A percentile compares a stretch with the other conserved stretches of the same genome.
phyloP scores from a whole-genome alignment of 1,140 invertebrate genomes.

The Chymomyza costata region DNA sequence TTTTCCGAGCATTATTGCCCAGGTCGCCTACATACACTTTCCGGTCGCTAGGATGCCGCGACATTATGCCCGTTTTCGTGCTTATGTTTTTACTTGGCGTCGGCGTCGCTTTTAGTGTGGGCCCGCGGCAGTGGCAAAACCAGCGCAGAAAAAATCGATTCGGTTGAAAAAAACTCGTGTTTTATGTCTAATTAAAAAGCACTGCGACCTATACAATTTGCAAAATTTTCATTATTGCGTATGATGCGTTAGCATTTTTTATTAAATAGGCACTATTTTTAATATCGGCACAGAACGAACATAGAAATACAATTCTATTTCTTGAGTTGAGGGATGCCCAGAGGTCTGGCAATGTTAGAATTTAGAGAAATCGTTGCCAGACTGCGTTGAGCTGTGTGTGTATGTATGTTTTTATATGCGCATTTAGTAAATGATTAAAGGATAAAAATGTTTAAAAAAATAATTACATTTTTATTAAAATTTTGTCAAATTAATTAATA shows the following conservation, averaged over 20 bases:
- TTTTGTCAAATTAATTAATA: too few species aligned
- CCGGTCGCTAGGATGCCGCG: constrained; percentile 88
- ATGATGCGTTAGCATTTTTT: constrained; percentile 4
- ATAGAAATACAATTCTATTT: too few species aligned
- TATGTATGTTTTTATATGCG: too few species aligned
- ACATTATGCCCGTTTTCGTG: too few species aligned
- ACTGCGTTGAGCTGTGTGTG: too few species aligned
- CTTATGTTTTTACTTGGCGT: constrained; percentile 41
- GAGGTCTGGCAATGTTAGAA: too few species aligned
- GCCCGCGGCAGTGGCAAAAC: constrained; percentile 46
- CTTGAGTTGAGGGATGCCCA: too few species aligned
- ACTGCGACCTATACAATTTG: constrained; percentile 12
- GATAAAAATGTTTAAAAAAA: too few species aligned
- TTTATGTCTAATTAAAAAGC: constrained; percentile 18
- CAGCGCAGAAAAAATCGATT: constrained; percentile 63
- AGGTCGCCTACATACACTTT: constrained; percentile 98
- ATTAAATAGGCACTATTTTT: constrained; percentile 40
- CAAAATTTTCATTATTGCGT: constrained; percentile 16
- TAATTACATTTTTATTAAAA: too few species aligned
- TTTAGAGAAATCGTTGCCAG: too few species aligned
- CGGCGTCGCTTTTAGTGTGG: constrained; percentile 27
- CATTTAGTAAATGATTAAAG: too few species aligned
- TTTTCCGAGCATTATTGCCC: constrained; percentile 89
- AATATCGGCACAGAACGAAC: constrained; percentile 38
- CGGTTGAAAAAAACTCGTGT: constrained; percentile 18